These are phyloP conservation scores for Tetramorium bicarinatum DNA, from an alignment of 2,888 invertebrate species.

Conservation along the genomic window DNA sequence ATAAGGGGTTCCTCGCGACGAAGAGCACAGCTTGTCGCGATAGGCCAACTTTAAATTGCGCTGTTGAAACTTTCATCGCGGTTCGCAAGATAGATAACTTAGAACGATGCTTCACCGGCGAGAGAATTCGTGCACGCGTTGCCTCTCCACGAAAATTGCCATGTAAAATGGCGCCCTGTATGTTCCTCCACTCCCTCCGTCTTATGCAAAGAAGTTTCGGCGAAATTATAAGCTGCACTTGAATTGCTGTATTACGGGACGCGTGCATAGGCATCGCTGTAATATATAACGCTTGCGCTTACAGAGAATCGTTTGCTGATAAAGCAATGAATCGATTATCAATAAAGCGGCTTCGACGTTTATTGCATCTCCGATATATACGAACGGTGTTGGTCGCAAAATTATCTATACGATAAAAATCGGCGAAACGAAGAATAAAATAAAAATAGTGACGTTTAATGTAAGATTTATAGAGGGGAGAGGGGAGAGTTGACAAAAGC, in stretches of 20 bases:
- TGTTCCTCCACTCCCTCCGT: background rate
- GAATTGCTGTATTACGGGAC: conserved; percentile 16
- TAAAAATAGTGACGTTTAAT: background rate
- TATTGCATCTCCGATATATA: conserved; percentile 3
- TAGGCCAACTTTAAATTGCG: conserved; percentile 76
- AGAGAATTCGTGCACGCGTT: conserved; percentile 32
- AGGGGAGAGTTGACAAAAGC: no score
- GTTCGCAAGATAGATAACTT: conserved; percentile 76
- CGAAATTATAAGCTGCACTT: conserved; percentile 29
- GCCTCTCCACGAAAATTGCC: conserved; percentile 35
- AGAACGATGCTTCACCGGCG: conserved; percentile 19
- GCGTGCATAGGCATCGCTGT: background rate
- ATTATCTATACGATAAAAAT: conserved; percentile 6
- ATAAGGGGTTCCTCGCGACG: conserved; percentile 31
- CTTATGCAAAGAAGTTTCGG: conserved; percentile 35
- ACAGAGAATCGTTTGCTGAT: conserved; percentile 23
- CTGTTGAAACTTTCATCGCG: conserved; percentile 70
- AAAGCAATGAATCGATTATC: conserved; percentile 24
- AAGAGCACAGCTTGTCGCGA: conserved; percentile 59
- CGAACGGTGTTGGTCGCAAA: background rate
- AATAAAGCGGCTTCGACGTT: conserved; percentile 23
- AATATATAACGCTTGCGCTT: background rate
- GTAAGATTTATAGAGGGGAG: background rate
- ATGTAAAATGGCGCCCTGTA: conserved; percentile 36
- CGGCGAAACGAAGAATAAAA: background rate